Percentiles rank a stretch among this genome's conserved stretches.
These are phyloP conservation scores for Galeopterus variegatus DNA, from an alignment of 2,113 vertebrate species.

Conservation along the genomic window DNA sequence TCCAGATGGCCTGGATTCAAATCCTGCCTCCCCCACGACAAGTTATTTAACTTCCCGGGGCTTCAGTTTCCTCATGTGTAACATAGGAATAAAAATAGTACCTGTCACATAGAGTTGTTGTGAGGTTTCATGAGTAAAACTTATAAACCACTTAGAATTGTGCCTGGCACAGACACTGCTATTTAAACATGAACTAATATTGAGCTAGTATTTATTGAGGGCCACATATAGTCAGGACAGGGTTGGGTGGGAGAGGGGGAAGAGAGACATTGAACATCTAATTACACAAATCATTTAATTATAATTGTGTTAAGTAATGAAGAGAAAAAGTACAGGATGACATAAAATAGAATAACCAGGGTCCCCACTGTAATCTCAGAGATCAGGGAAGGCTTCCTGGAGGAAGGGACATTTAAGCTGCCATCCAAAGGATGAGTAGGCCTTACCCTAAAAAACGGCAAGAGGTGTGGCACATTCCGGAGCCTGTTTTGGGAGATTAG, in stretches of 20 bases:
- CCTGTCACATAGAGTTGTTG: background rate
- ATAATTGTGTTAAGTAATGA: background rate
- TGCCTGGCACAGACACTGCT: background rate
- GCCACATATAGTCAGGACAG: background rate
- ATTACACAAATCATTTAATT: background rate
- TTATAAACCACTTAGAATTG: background rate
- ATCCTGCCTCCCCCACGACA: background rate
- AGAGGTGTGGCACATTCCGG: rapidly evolving
- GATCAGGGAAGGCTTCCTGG: conserved; percentile 34
- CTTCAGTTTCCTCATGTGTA: background rate
- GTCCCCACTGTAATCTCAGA: background rate
- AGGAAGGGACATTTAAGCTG: background rate
- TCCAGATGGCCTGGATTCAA: background rate
- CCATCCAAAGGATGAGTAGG: background rate
- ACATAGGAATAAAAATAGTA: background rate
- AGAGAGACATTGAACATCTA: background rate
- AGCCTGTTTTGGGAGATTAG: background rate
- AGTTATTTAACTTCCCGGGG: background rate
- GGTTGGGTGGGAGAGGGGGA: background rate
- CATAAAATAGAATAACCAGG: background rate
- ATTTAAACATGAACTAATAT: background rate
- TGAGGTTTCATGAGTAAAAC: background rate
- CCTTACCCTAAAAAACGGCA: background rate
- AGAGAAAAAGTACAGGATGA: background rate
- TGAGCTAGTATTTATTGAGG: background rate